These are phyloP conservation scores for Pterois miles DNA, from an alignment of 2,797 vertebrate genomes.

Conservation along the genomic window DNA sequence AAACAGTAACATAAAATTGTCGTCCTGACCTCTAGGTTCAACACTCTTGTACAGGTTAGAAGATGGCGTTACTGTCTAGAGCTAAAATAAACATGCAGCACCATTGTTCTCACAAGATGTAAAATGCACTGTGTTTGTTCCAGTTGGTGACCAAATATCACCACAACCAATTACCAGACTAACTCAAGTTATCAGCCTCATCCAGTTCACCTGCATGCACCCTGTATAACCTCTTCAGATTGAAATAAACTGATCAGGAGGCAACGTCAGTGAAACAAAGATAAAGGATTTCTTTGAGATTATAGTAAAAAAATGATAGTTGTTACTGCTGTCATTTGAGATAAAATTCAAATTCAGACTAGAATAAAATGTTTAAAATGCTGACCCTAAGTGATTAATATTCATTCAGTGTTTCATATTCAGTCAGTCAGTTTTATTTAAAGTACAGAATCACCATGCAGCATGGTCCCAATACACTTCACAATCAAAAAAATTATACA, in stretches of 20 bases:
- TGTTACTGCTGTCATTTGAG: not conserved
- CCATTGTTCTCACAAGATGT: not conserved
- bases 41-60: not conserved
- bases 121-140: too few relatives aligned
- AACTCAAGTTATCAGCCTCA: not conserved
- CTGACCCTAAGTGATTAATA: not conserved
- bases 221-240: not conserved
- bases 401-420: not conserved
- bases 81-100: not conserved
- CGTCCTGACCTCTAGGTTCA: not conserved
- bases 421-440: too few relatives aligned
- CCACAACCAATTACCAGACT: not conserved
- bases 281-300: not conserved
- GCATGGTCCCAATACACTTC: too few relatives aligned
- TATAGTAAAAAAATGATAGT: not conserved
- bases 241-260: not conserved
- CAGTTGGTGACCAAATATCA: not conserved
- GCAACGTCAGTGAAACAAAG: not conserved
- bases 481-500: too few relatives aligned
- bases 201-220: not conserved
- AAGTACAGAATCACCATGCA: too few relatives aligned
- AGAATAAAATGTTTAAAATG: not conserved
- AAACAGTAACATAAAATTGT: too few relatives aligned
- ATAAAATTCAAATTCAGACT: not conserved
- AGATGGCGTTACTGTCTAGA: not conserved